Percentiles rank a stretch among this genome's conserved stretches.
Conservation (phyloP, 2,888 invertebrate genomes). For the Zygothrica quintamaculata region DNA sequence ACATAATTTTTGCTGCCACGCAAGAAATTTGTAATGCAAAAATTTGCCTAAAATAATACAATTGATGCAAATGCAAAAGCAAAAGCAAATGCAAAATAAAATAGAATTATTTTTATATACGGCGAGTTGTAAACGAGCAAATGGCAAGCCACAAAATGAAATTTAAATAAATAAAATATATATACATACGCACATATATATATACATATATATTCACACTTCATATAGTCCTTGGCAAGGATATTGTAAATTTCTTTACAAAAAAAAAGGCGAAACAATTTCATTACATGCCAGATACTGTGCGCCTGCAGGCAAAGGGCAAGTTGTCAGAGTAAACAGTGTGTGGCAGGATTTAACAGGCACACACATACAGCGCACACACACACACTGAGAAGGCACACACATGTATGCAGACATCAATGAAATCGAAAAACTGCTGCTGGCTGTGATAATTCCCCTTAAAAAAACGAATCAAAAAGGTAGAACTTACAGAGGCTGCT, state of each 20-base stretch:
- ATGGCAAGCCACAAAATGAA: constrained; percentile 70
- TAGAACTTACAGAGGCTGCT: too few relatives aligned
- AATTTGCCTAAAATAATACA: constrained; percentile 54
- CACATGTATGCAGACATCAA: constrained; percentile 45
- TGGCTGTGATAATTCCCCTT: constrained; percentile 37
- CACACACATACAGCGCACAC: not conserved
- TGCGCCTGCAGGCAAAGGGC: not conserved
- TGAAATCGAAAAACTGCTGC: constrained; percentile 63
- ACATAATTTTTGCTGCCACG: constrained; percentile 56
- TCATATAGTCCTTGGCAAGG: not conserved
- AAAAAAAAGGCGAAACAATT: constrained; percentile 68
- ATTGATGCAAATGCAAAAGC: not conserved
- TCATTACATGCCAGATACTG: constrained; percentile 50
- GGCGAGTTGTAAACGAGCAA: constrained; percentile 29
- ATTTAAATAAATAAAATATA: constrained; percentile 76
- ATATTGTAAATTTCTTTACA: constrained; percentile 50
- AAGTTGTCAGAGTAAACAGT: constrained; percentile 25
- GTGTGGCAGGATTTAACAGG: constrained; percentile 30
- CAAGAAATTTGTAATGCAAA: constrained; percentile 69
- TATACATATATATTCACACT: too few relatives aligned
- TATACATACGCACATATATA: constrained; percentile 45
- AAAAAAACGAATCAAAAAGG: too few relatives aligned
- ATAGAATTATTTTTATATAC: constrained; percentile 31
- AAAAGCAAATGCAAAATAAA: constrained; percentile 30
- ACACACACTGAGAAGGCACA: constrained; percentile 10